These are phyloP conservation scores for Musca domestica DNA, from an alignment of 1,140 invertebrate genomes.

Conservation along the genomic window DNA sequence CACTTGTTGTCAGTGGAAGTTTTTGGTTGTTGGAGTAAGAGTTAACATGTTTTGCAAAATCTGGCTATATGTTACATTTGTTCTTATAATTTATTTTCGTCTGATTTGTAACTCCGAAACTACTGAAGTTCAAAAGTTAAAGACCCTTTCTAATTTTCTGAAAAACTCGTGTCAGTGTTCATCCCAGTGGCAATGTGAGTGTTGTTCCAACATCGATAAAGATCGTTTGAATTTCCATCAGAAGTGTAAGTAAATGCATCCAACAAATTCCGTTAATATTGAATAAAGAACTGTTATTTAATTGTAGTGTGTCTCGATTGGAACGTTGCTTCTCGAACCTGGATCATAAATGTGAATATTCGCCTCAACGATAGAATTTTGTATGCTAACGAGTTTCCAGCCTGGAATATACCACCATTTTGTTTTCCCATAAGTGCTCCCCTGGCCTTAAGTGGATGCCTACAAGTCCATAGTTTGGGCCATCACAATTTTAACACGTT, in stretches of 20 bases:
- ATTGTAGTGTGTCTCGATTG: constrained; percentile 8
- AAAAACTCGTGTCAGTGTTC: neutral
- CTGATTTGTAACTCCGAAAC: no score
- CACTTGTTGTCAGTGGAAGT: no score
- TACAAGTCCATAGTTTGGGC: neutral
- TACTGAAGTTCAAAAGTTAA: no score
- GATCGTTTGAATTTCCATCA: constrained; percentile 11
- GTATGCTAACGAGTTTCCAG: constrained; percentile 5
- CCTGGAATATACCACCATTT: constrained; percentile 15
- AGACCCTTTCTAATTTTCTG: no score
- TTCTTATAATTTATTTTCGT: no score
- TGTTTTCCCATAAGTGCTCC: constrained; percentile 11
- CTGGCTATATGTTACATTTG: no score
- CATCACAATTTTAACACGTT: constrained; percentile 2
- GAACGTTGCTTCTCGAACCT: neutral
- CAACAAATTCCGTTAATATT: neutral
- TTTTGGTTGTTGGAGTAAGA: no score
- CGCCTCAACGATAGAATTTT: constrained; percentile 4
- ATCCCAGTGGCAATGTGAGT: constrained; percentile 11
- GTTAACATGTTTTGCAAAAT: no score
- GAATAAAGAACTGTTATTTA: no score
- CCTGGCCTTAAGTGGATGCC: constrained; percentile 1
- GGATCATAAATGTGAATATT: neutral
- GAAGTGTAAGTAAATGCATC: constrained; percentile 1
- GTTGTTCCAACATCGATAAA: constrained; percentile 5